Evolutionary conservation across 2,888 invertebrate genomes (phyloP).

Genomic region (Ichneumon xanthorius): DNA sequence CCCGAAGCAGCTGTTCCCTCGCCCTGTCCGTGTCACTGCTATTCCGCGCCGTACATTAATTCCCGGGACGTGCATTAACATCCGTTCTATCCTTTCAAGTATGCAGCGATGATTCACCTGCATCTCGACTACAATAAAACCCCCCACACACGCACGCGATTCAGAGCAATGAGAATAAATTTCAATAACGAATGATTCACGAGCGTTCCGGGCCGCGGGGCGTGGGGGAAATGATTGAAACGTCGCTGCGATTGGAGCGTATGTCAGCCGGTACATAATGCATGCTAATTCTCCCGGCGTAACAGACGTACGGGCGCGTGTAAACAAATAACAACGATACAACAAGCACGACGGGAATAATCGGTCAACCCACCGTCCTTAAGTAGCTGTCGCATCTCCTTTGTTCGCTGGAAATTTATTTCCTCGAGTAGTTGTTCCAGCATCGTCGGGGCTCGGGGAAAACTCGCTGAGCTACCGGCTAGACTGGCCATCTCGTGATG

Average conservation of each 20-base stretch:
- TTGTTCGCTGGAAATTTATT: conserved; percentile 96
- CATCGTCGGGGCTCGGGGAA: conserved; percentile 88
- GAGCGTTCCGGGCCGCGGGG: neutral
- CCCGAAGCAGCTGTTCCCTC: conserved; percentile 22
- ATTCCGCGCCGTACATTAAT: conserved; percentile 1
- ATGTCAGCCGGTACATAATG: neutral
- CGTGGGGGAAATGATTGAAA: neutral
- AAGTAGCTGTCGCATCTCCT: conserved; percentile 95
- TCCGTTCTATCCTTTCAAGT: neutral
- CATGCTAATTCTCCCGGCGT: neutral
- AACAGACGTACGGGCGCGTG: neutral
- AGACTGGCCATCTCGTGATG: conserved; percentile 78
- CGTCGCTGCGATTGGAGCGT: conserved; percentile 3
- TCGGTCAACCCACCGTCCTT: conserved; percentile 90
- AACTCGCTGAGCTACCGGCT: conserved; percentile 79
- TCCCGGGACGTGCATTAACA: neutral
- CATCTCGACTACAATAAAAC: conserved; percentile 2
- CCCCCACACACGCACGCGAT: neutral
- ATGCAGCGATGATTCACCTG: conserved; percentile 16
- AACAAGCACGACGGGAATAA: neutral
- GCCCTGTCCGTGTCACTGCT: neutral
- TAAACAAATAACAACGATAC: neutral
- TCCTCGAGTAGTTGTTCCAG: conserved; percentile 95
- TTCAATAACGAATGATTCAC: conserved; percentile 44
- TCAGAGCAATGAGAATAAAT: conserved; percentile 22